These are phyloP conservation scores for Tetramorium parvispinum DNA, from an alignment of 1,140 invertebrate species.

Conservation along the genomic window DNA sequence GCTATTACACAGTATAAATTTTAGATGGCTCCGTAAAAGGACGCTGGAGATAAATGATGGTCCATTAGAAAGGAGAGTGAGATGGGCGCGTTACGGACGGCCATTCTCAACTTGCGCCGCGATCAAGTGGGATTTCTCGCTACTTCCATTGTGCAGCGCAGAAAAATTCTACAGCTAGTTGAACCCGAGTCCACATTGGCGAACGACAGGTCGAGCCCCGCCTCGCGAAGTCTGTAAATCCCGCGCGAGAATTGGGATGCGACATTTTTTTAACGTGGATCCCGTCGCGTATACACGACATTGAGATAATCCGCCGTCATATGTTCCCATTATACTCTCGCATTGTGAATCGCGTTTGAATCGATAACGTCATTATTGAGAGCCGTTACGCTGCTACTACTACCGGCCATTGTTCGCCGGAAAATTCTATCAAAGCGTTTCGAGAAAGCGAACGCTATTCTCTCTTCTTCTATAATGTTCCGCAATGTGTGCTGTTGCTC, in stretches of 20 bases:
- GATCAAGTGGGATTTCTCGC: conserved; percentile 20
- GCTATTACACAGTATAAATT: conserved; percentile 52
- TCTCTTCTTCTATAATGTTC: neutral
- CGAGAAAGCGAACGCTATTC: conserved; percentile 24
- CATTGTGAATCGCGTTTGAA: conserved; percentile 59
- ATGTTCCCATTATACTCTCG: conserved; percentile 27
- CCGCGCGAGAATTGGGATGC: conserved; percentile 6
- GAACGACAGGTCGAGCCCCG: neutral
- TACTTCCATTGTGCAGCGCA: neutral
- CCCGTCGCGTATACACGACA: neutral
- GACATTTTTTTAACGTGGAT: neutral
- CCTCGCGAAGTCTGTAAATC: neutral
- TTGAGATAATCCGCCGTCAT: conserved; percentile 36
- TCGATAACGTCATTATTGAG: conserved; percentile 74
- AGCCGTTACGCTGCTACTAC: conserved; percentile 42
- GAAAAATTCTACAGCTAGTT: neutral
- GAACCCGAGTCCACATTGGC: neutral
- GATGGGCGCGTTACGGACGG: neutral
- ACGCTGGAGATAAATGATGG: conserved; percentile 13
- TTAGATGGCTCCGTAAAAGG: conserved; percentile 13
- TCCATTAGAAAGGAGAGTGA: conserved; percentile 23
- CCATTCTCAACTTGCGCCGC: conserved; percentile 7
- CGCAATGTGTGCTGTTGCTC: neutral
- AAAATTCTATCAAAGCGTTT: conserved; percentile 62
- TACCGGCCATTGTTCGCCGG: conserved; percentile 61